Evolutionary conservation across 2,797 vertebrate species (phyloP).

Genomic region (Brachyrhaphis roseni): DNA sequence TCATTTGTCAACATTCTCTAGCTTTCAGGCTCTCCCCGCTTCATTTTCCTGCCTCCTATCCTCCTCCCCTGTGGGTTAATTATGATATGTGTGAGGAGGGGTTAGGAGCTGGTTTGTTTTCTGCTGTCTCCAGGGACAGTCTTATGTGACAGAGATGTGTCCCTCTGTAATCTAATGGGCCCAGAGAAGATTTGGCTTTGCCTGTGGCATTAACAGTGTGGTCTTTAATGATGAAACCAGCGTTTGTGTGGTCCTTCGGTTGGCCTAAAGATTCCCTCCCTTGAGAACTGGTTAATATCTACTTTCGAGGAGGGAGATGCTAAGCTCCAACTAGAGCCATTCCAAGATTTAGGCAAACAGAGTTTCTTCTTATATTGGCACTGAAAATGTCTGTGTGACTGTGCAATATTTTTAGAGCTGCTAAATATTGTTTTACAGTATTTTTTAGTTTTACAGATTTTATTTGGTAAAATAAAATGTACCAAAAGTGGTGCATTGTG

Average conservation of each 20-base stretch:
- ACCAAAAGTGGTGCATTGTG: not conserved
- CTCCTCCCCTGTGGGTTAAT: conserved; percentile 76
- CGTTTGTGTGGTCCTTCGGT: conserved; percentile 56
- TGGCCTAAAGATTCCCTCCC: conserved; percentile 40
- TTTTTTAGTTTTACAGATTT: not conserved
- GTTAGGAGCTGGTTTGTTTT: conserved; percentile 67
- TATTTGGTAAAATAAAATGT: not conserved
- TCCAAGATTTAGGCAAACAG: conserved; percentile 40
- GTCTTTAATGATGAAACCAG: conserved; percentile 73
- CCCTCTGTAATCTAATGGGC: conserved; percentile 66
- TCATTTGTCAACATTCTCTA: conserved; percentile 45
- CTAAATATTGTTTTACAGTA: conserved; percentile 19
- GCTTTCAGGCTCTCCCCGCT: conserved; percentile 27
- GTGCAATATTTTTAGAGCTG: conserved; percentile 15
- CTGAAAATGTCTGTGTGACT: conserved; percentile 31
- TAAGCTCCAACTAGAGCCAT: conserved; percentile 38
- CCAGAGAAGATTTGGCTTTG: conserved; percentile 55
- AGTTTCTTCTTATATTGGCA: conserved; percentile 28
- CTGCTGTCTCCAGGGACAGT: conserved; percentile 54
- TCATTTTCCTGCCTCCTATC: conserved; percentile 33
- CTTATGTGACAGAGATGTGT: conserved; percentile 75
- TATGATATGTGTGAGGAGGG: conserved; percentile 64
- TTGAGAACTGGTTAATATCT: conserved; percentile 45
- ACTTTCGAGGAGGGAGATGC: conserved; percentile 30
- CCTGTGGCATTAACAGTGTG: conserved; percentile 52